Evolutionary conservation across 2,888 invertebrate species (phyloP).

Genomic region (Meteorus cinctellus): DNA sequence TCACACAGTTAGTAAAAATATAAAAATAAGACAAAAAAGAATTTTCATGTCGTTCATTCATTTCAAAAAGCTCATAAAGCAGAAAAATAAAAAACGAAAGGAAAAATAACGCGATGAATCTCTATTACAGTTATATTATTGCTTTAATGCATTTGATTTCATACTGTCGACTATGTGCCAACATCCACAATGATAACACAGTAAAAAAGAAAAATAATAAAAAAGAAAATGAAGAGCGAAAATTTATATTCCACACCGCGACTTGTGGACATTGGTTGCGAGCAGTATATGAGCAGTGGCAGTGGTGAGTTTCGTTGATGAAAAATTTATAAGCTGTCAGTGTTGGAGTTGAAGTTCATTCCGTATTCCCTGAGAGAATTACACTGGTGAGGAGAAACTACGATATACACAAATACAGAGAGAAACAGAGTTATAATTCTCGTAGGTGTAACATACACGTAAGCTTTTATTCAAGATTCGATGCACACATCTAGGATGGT

Average conservation of each 20-base stretch:
- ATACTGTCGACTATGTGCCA: neutral
- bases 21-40: neutral
- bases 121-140: neutral
- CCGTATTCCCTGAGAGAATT: constrained; percentile 51
- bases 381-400: constrained; percentile 20
- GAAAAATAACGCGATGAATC: neutral
- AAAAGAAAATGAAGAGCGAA: neutral
- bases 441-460: neutral
- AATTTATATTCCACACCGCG: constrained; percentile 12
- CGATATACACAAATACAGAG: neutral
- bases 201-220: neutral
- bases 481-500: neutral
- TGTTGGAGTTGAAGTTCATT: constrained; percentile 38
- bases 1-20: no score
- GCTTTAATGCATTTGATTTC: neutral
- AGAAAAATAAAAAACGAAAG: neutral
- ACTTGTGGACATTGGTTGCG: constrained; percentile 33
- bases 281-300: constrained; percentile 10
- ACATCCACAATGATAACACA: neutral
- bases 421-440: constrained; percentile 12
- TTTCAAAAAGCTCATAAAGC: neutral
- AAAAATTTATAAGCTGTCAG: constrained; percentile 40
- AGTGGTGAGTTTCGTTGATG: constrained; percentile 6
- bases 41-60: neutral
- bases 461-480: neutral